Evolutionary conservation across 1,140 invertebrate species (phyloP).

Genomic region (Penaeus chinensis): DNA sequence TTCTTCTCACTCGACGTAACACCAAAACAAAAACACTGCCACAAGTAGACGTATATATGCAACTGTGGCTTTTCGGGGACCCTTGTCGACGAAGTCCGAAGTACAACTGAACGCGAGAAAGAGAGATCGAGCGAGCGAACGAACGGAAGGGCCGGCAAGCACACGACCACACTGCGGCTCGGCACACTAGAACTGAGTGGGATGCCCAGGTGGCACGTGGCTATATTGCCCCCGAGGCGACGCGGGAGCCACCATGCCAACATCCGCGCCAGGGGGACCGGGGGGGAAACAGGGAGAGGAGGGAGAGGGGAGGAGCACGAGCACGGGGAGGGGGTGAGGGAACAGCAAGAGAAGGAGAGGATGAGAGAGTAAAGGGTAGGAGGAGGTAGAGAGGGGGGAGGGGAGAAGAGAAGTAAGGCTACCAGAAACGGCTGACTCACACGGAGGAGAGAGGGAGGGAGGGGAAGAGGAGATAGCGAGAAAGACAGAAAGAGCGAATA

Average conservation of each 20-base stretch:
- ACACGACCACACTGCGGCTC: not conserved
- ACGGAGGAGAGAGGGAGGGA: not conserved
- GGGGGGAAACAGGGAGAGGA: not conserved
- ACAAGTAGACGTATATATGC: no score
- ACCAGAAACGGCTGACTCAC: not conserved
- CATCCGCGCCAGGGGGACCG: not conserved
- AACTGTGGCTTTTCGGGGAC: no score
- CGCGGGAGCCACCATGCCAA: constrained; percentile 30
- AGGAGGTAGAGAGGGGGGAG: not conserved
- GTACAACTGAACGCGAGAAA: no score
- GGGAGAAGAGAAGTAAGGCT: not conserved
- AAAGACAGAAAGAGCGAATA: not conserved
- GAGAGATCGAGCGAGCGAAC: not conserved
- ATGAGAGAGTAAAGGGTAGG: not conserved
- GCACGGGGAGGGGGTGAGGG: not conserved
- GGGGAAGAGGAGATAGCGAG: not conserved
- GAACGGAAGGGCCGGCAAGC: not conserved
- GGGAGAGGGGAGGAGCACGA: not conserved
- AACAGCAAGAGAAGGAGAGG: not conserved
- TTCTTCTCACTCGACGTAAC: no score
- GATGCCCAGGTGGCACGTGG: constrained; percentile 43
- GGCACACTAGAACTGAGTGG: constrained; percentile 35
- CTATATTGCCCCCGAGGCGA: constrained; percentile 31
- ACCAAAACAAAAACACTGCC: no score
- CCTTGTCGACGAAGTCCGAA: no score